These are phyloP conservation scores for Cyrtodaria siliqua DNA, from an alignment of 2,888 invertebrate genomes.

Conservation along the genomic window DNA sequence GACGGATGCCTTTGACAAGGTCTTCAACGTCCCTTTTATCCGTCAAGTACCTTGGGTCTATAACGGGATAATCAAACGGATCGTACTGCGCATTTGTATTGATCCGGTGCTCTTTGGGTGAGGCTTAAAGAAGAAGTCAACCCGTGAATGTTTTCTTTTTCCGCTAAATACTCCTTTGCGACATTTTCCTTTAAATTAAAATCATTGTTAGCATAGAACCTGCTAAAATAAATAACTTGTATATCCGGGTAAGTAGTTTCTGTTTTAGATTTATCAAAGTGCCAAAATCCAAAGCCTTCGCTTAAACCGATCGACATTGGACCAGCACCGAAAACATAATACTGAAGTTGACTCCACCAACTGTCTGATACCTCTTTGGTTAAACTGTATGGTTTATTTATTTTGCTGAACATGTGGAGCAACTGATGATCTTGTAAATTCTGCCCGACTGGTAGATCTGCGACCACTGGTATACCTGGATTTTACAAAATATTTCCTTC, in stretches of 20 bases:
- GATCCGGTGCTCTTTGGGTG: conserved; percentile 92
- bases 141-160: conserved; percentile 77
- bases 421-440: conserved; percentile 69
- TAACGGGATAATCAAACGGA: conserved; percentile 92
- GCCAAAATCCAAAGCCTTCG: conserved; percentile 25
- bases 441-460: conserved; percentile 75
- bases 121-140: conserved; percentile 33
- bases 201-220: conserved; percentile 12
- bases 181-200: conserved; percentile 21
- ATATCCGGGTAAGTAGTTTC: conserved; percentile 13
- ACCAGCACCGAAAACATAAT: conserved; percentile 26
- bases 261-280: conserved; percentile 14
- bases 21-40: conserved; percentile 88
- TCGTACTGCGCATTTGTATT: conserved; percentile 92
- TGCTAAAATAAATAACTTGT: conserved; percentile 19
- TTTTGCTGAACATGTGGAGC: conserved; percentile 13
- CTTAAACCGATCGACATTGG: conserved; percentile 15
- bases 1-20: conserved; percentile 18
- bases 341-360: conserved; percentile 22
- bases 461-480: conserved; percentile 76
- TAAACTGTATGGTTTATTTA: conserved; percentile 7
- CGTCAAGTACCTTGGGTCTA: conserved; percentile 95
- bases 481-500: conserved; percentile 52
- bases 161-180: conserved; percentile 26
- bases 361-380: conserved; percentile 8